Evolutionary conservation across 2,797 vertebrate genomes (phyloP).

Genomic region (Enteromius afrohamiltoni): DNA sequence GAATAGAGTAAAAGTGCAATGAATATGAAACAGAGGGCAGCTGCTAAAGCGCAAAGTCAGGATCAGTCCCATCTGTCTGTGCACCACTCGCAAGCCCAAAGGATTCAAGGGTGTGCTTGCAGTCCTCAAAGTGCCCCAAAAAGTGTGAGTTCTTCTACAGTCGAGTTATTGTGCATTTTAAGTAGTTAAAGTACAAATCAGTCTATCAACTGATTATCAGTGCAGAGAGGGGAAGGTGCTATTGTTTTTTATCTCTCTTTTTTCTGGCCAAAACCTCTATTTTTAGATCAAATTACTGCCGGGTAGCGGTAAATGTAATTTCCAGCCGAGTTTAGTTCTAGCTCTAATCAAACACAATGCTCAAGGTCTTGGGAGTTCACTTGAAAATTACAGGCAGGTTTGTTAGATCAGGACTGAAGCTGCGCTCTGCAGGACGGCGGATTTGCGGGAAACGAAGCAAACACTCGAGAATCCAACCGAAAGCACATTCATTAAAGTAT

Average conservation of each 20-base stretch:
- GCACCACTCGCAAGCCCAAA: slow-evolving; percentile 17
- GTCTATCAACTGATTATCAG: neutral
- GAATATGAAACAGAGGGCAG: slow-evolving; percentile 42
- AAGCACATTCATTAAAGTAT: neutral
- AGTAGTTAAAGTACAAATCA: slow-evolving; percentile 1
- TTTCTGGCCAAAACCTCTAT: neutral
- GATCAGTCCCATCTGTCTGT: slow-evolving; percentile 43
- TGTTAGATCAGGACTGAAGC: slow-evolving; percentile 6
- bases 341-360: slow-evolving; percentile 17
- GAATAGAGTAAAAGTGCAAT: slow-evolving; percentile 26
- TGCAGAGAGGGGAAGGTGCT: neutral
- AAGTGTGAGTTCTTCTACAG: neutral
- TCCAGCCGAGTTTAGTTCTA: neutral
- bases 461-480: neutral
- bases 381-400: neutral
- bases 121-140: slow-evolving; percentile 1
- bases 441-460: neutral
- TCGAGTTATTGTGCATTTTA: neutral
- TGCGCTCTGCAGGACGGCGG: neutral
- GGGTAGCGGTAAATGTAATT: neutral
- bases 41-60: slow-evolving; percentile 45
- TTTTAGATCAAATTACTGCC: neutral
- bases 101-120: slow-evolving; percentile 25
- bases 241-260: neutral
- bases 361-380: slow-evolving; percentile 16